phyloP scores from a whole-genome alignment of 2,113 vertebrate genomes.

The Ornithorhynchus anatinus region DNA sequence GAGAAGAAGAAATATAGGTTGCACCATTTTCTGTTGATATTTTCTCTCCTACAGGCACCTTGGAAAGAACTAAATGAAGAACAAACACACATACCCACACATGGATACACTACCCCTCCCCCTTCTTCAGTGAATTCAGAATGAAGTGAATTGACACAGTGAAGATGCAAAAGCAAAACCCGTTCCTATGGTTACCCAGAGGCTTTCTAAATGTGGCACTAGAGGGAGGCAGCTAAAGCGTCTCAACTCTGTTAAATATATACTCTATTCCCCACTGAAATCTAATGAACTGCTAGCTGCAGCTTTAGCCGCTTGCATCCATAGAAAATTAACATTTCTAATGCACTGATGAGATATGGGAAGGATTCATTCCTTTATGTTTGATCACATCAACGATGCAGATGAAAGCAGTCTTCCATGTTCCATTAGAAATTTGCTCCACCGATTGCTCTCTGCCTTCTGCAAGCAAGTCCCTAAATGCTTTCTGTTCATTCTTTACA shows the following conservation, averaged over 20 bases:
- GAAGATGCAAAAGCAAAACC: constrained; percentile 34
- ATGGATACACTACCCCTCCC: not conserved
- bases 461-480: not conserved
- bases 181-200: constrained; percentile 72
- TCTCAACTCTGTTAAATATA: constrained; percentile 56
- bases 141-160: constrained; percentile 36
- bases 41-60: not conserved
- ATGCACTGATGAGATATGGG: not conserved
- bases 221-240: constrained; percentile 39
- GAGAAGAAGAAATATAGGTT: not conserved
- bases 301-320: constrained; percentile 27
- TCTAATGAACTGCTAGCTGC: constrained; percentile 11
- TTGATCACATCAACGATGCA: constrained; percentile 7
- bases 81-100: not conserved
- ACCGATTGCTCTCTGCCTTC: constrained; percentile 15
- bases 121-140: constrained; percentile 24
- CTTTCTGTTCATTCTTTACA: constrained; percentile 9
- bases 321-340: constrained; percentile 25
- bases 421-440: not conserved
- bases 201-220: constrained; percentile 52
- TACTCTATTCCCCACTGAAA: constrained; percentile 58
- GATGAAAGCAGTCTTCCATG: not conserved
- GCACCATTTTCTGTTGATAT: constrained; percentile 17
- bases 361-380: constrained; percentile 2
- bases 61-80: constrained; percentile 28